Evolutionary conservation across 2,888 invertebrate genomes (phyloP), one percentile per base, ranked within the genome.

Genomic region (Heliconius ethilla): DNA sequence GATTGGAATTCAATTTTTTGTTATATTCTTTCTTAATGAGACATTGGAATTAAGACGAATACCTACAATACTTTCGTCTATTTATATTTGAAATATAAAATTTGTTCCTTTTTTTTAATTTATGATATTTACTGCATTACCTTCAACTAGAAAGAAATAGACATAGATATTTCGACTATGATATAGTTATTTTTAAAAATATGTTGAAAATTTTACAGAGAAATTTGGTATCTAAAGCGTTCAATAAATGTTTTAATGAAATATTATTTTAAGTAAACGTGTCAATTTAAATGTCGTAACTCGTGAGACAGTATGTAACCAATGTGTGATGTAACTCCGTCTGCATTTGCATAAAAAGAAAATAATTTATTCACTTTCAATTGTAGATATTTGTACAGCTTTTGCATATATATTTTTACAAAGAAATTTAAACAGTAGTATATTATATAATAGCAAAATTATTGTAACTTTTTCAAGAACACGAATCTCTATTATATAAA

Each of bases 331-430:
- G 69, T 69, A 69, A 69, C 69, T 25, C 7, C n/a, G 25, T 69
- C 25, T 69, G 40, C 25, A 69, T 69, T 69, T 69, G 69, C 69
- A 45, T 40, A n/a, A 40, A 40, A 40, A 3, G 40, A 40, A 3
- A 69, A 69, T 25, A 69, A 25, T 69, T 69, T 25, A 40, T 69
- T 69, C 67, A 69, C 25, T 40, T 69, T 40, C n/a, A 25, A n/a
- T 40, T 25, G 40, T 25, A 40, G 11, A 11, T 40, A 69, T 40
- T 40, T 40, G 33, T 5, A 18, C 29, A 29, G 66, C 29, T 66
- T 37, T 37, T 37, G 10, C n/a, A 37, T 10, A 45, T 25, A 40
- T 27, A 6, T 27, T 27, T 63, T 15, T 27, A 27, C 7, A 25
- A 51, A 6, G 63, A 6, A 3, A 63, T 15, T 15, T 13, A 27